phyloP scores from a whole-genome alignment of 2,888 invertebrate species.

The Lasioglossum oenotherae region DNA sequence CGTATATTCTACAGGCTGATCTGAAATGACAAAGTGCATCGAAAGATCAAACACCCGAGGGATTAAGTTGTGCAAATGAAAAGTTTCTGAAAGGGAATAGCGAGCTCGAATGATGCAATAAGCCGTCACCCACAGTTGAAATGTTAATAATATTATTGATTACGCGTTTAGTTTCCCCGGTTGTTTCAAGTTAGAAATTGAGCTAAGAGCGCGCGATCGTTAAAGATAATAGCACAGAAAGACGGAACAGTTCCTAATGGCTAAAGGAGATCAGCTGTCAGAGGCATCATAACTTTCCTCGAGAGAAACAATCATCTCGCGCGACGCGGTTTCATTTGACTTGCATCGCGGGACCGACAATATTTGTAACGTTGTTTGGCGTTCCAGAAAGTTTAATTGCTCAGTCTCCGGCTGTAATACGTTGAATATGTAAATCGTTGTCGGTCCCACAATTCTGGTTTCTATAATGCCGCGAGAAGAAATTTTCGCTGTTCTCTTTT shows the following conservation, averaged over 20 bases:
- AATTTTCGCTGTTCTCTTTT: neutral
- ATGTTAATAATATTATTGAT: neutral
- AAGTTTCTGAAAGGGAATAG: neutral
- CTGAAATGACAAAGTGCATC: too few species aligned
- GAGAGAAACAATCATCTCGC: neutral
- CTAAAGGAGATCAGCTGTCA: neutral
- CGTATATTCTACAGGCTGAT: too few species aligned
- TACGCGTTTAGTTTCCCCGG: neutral
- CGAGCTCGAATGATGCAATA: neutral
- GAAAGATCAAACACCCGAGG: too few species aligned
- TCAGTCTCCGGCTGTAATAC: neutral
- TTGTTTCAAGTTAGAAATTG: neutral
- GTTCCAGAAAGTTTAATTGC: conserved; percentile 42
- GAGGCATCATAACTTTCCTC: conserved; percentile 1
- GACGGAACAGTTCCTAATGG: neutral
- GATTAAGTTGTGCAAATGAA: neutral
- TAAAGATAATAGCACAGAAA: neutral
- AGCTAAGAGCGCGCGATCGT: neutral
- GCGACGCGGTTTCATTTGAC: neutral
- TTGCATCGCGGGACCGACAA: conserved; percentile 26
- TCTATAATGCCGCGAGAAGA: neutral
- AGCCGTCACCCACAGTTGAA: neutral
- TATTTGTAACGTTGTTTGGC: conserved; percentile 9
- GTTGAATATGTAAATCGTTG: neutral
- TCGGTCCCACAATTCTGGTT: neutral